Conservation (phyloP, 2,797 vertebrate species). For the Threskiornis aethiopicus region DNA sequence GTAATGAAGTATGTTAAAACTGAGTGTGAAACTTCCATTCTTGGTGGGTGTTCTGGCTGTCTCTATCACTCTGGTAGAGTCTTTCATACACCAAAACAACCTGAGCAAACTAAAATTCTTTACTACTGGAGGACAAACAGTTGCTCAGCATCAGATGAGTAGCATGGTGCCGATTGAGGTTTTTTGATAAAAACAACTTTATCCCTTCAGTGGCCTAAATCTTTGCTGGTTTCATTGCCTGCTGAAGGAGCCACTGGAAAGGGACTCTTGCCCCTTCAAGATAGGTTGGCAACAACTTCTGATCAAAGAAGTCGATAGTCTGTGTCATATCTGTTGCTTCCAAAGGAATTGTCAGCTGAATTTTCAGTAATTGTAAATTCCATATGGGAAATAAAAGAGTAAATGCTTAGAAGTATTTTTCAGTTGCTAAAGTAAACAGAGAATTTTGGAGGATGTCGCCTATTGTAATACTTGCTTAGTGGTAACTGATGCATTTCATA, state of each 20-base stretch:
- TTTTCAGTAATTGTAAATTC: not conserved
- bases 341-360: not conserved
- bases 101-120: not conserved
- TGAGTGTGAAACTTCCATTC: not conserved
- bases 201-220: not conserved
- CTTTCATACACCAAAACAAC: not conserved
- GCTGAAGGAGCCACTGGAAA: not conserved
- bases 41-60: not conserved
- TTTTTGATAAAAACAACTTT: not conserved
- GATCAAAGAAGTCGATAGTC: not conserved
- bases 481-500: not conserved
- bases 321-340: not conserved
- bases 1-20: not conserved
- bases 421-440: not conserved
- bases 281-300: not conserved
- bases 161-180: rapidly evolving
- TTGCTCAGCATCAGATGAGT: not conserved
- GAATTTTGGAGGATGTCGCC: not conserved
- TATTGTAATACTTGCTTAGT: not conserved
- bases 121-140: not conserved
- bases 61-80: not conserved
- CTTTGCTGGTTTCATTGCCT: not conserved
- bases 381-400: not conserved
- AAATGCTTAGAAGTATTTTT: not conserved
- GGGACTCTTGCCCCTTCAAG: not conserved